These are phyloP conservation scores for Hyla sarda DNA, from an alignment of 2,113 vertebrate species.

Conservation along the genomic window DNA sequence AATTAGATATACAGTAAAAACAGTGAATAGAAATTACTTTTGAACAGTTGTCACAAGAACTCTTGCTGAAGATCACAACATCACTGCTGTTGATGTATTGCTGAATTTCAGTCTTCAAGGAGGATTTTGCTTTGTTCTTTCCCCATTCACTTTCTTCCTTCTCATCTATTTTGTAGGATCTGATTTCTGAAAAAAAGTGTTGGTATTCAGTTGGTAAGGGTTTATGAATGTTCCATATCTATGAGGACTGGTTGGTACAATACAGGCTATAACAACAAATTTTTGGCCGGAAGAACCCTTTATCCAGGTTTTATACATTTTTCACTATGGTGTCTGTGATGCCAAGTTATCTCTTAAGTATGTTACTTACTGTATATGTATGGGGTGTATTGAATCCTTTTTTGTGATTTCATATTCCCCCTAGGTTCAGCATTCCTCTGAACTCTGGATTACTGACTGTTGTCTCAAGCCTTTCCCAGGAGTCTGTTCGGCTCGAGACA, in stretches of 20 bases:
- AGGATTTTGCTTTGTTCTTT: not conserved
- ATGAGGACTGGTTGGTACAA: not conserved
- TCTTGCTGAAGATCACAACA: slow-evolving; percentile 60
- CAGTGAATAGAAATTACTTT: slow-evolving; percentile 60
- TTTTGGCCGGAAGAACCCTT: no score
- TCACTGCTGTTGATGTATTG: slow-evolving; percentile 43
- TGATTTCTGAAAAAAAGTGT: slow-evolving; percentile 35
- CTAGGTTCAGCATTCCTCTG: no score
- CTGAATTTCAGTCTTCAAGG: slow-evolving; percentile 6
- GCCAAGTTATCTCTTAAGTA: no score
- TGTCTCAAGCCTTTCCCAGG: no score
- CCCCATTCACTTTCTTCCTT: not conserved
- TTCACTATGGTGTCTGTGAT: no score
- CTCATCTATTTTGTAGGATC: slow-evolving; percentile 8
- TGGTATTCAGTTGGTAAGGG: not conserved
- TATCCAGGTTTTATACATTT: no score
- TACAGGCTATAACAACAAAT: not conserved
- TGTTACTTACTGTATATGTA: no score
- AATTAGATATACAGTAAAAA: not conserved
- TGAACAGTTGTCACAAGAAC: slow-evolving; percentile 36
- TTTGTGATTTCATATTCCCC: no score
- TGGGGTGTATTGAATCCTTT: no score
- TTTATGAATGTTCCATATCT: not conserved
- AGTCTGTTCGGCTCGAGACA: no score
- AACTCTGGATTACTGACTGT: no score